Conservation (phyloP, 1,140 invertebrate species). For the Drosophila teissieri region DNA sequence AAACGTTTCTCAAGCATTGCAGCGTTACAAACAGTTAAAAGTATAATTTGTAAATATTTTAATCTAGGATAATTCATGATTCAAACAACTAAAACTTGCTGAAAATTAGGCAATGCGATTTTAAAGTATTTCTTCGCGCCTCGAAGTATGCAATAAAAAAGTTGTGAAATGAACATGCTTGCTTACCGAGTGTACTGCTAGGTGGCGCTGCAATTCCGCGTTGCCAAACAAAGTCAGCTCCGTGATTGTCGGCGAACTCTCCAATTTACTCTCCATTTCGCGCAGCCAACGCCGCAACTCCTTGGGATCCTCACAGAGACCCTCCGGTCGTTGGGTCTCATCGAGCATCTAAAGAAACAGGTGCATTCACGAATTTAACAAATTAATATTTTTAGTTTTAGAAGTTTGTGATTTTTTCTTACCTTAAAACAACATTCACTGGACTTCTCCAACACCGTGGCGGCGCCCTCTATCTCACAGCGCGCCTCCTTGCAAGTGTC, state of each 20-base stretch:
- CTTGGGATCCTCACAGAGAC: constrained; percentile 76
- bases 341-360: constrained; percentile 61
- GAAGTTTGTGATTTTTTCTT: too few species aligned
- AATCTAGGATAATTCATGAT: too few species aligned
- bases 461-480: constrained; percentile 76
- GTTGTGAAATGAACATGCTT: neutral
- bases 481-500: constrained; percentile 90
- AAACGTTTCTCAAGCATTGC: too few species aligned
- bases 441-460: constrained; percentile 44
- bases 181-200: constrained; percentile 82
- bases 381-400: too few species aligned
- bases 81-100: neutral
- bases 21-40: too few species aligned
- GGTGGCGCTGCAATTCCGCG: constrained; percentile 75
- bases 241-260: constrained; percentile 71
- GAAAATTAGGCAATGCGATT: neutral
- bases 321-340: constrained; percentile 69
- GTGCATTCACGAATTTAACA: neutral
- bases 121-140: neutral
- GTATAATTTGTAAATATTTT: neutral
- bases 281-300: constrained; percentile 86
- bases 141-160: neutral
- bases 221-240: constrained; percentile 66
- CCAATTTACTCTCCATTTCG: constrained; percentile 85
- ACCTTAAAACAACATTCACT: constrained; percentile 62